Conservation (phyloP, 1,140 invertebrate species). For the Brachionus paranguensis region DNA sequence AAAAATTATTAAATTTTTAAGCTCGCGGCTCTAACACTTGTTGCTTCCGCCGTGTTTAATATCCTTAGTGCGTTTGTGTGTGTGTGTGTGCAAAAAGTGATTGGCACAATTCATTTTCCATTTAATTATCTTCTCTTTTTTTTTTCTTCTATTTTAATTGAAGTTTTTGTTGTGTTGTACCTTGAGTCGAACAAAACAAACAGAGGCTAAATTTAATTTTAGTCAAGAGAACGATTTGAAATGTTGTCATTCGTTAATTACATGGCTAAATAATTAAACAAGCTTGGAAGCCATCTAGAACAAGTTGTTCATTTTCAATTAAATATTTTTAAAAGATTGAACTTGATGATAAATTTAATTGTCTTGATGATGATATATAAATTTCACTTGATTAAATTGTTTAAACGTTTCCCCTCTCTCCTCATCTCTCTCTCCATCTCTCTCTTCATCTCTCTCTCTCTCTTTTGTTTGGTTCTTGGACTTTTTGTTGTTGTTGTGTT, state of each 20-base stretch:
- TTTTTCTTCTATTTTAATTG: neutral
- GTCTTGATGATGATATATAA: slow-evolving; percentile 29
- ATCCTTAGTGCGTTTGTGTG: no score
- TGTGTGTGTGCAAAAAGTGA: no score
- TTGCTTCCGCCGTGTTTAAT: no score
- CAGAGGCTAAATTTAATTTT: neutral
- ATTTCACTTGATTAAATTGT: slow-evolving; percentile 35
- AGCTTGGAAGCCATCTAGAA: neutral
- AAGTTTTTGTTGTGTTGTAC: neutral
- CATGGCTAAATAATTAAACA: slow-evolving; percentile 10
- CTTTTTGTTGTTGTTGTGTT: neutral
- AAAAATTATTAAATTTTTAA: neutral
- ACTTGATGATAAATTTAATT: slow-evolving; percentile 21
- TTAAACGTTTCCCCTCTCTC: neutral
- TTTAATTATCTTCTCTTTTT: neutral
- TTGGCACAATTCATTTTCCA: no score
- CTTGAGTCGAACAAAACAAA: neutral
- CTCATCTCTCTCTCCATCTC: neutral
- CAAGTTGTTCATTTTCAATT: neutral
- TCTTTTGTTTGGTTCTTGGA: neutral
- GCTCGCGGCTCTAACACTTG: neutral
- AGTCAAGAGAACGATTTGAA: neutral
- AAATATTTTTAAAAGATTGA: slow-evolving; percentile 30
- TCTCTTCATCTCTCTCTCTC: neutral
- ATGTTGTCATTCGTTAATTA: neutral